Conservation (phyloP, 2,888 invertebrate genomes). For the Oconnorella tubifera region DNA sequence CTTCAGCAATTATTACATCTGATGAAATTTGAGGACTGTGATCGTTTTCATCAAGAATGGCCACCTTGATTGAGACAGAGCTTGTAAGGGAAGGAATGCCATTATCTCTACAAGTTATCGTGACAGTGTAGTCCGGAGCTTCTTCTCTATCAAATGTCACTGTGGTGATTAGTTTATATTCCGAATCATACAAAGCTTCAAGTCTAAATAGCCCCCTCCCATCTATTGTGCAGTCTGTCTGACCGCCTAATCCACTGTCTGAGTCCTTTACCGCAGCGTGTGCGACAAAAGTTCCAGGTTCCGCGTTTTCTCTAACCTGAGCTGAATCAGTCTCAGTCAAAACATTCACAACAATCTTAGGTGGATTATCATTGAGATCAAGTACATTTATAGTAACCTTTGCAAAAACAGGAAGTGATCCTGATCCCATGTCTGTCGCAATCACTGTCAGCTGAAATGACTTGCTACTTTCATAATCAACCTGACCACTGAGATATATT, state of each 20-base stretch:
- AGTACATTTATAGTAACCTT: conserved; percentile 53
- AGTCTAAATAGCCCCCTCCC: conserved; percentile 15
- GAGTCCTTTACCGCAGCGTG: conserved; percentile 21
- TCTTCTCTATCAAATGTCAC: conserved; percentile 22
- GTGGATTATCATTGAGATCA: conserved; percentile 42
- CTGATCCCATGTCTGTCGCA: conserved; percentile 26
- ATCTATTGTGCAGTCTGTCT: conserved; percentile 21
- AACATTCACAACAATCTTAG: conserved; percentile 39
- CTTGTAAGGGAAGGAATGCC: conserved; percentile 23
- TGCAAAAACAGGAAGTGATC: conserved; percentile 57
- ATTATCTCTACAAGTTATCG: conserved; percentile 22
- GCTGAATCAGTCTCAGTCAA: conserved; percentile 25
- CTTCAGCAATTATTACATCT: conserved; percentile 7
- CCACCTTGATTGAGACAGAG: conserved; percentile 25
- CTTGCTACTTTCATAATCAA: conserved; percentile 22
- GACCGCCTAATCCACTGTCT: conserved; percentile 16
- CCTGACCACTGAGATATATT: conserved; percentile 66
- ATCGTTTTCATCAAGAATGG: conserved; percentile 30
- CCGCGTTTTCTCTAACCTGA: conserved; percentile 21
- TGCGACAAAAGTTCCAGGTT: conserved; percentile 21
- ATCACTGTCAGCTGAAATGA: conserved; percentile 29
- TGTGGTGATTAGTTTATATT: conserved; percentile 17
- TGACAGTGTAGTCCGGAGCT: conserved; percentile 12
- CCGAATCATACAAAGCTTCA: conserved; percentile 62
- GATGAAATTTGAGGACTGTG: conserved; percentile 23